Conservation (phyloP, 2,888 invertebrate species). For the Meteorus cinctellus region DNA sequence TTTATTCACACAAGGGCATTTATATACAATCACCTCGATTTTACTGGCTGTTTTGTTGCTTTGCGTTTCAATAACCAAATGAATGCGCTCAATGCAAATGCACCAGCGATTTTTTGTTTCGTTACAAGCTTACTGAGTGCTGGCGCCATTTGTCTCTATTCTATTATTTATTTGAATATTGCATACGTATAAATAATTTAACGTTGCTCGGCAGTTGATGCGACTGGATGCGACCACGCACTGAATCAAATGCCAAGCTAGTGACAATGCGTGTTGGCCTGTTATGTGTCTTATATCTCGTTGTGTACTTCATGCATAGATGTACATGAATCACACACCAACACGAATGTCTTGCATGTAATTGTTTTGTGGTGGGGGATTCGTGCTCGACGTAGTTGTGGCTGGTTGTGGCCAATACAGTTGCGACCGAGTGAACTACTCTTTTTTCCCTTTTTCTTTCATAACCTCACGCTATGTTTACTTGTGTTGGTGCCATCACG, state of each 20-base stretch:
- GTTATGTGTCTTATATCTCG: background rate
- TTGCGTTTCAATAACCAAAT: conserved; percentile 65
- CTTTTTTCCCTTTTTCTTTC: background rate
- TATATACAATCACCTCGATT: conserved; percentile 49
- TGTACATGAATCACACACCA: too few species aligned
- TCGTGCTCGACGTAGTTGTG: too few species aligned
- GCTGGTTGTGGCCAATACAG: background rate
- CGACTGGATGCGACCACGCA: background rate
- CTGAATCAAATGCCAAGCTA: background rate
- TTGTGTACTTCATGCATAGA: background rate
- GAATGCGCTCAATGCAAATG: conserved; percentile 76
- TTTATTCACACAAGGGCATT: background rate
- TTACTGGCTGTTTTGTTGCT: conserved; percentile 54
- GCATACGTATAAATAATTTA: background rate
- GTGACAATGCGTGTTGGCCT: conserved; percentile 3
- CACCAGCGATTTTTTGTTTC: conserved; percentile 80
- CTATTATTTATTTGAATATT: background rate
- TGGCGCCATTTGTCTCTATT: conserved; percentile 79
- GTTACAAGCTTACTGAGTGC: conserved; percentile 84
- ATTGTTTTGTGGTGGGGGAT: too few species aligned
- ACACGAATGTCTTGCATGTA: too few species aligned
- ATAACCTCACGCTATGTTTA: too few species aligned
- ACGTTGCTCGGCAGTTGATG: background rate
- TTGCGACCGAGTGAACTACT: background rate
- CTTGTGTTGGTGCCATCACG: too few species aligned